These are phyloP conservation scores for Oceanites oceanicus DNA, from an alignment of 2,113 vertebrate genomes.

Conservation along the genomic window DNA sequence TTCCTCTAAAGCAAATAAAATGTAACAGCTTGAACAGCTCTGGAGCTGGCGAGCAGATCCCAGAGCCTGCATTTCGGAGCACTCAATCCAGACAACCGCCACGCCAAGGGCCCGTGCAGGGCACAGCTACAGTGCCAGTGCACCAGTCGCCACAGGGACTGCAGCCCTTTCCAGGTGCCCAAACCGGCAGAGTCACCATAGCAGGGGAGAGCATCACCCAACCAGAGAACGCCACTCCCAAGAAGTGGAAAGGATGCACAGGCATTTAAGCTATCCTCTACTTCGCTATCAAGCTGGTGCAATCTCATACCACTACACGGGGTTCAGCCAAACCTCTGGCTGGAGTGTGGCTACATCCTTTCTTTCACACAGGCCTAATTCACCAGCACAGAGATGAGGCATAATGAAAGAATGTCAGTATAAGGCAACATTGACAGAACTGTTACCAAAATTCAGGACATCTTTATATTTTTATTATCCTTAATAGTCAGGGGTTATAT, in stretches of 20 bases:
- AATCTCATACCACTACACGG: rapidly evolving
- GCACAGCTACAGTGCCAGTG: not conserved
- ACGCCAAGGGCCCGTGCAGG: rapidly evolving
- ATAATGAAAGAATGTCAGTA: not conserved
- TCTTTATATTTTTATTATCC: not conserved
- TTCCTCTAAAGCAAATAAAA: not conserved
- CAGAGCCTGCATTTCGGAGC: not conserved
- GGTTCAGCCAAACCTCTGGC: not conserved
- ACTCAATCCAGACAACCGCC: not conserved
- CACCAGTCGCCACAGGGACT: not conserved
- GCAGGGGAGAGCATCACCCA: not conserved
- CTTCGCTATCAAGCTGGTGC: not conserved
- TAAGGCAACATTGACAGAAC: not conserved
- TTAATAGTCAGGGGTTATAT: not conserved
- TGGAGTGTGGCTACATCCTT: not conserved
- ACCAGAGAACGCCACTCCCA: not conserved
- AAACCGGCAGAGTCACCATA: not conserved
- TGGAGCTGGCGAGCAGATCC: not conserved
- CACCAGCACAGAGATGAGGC: not conserved
- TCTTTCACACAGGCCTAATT: not conserved
- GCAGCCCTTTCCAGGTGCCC: no score
- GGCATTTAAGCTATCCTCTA: no score
- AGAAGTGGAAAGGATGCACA: not conserved
- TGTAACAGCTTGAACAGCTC: not conserved
- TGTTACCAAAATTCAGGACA: not conserved